Evolutionary conservation across 2,888 invertebrate genomes (phyloP), one percentile per base, ranked within the genome.

Genomic region (Fabriciana adippe): DNA sequence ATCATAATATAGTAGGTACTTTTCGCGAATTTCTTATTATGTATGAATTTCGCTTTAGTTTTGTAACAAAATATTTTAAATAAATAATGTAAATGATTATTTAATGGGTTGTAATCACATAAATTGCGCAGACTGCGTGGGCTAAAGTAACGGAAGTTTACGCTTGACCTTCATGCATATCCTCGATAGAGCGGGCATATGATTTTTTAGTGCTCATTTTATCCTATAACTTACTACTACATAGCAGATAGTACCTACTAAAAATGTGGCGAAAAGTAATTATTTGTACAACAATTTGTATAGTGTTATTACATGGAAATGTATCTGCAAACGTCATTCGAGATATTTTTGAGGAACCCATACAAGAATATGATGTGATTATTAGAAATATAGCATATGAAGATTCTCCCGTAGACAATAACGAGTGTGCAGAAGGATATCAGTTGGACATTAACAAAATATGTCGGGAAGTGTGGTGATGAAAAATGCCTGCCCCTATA

Each of bases 401-500:
- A 35, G 88, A 90, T 55, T 89, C 90, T 0, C 88, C 89, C 0
- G 74, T 73, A 13, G 69, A 73, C 51, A 59, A 67, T 6, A 61
- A 41, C 5, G 73, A 63, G 1, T 90, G 90, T 57, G 82, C 83
- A 0, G 76, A 79, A 2, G 90, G 89, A 18, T 79, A 72, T 16
- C 72, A 79, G 67, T 56, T 77, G 74, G 90, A 89, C 65, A 53
- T 80, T 16, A 70, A 75, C 0, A 86, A 87, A 15, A 73, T 77
- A 35, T 90, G 90, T 66, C 84, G 90, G 21, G 87, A 89, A 73
- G 88, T 90, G 67, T 91, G 90, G 88, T 86, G 78, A 75, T 55
- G 41, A 0, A 15, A 35, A 50, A 35, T 35, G 35, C 8, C 35
- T 8, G 35, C 35, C 35, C 18, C n/a, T 21, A 26, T 6, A 26